A percentile compares a stretch with the other conserved stretches of the same genome.
Evolutionary conservation across 2,113 vertebrate species (phyloP).

Genomic region (Baryphthengus martii): DNA sequence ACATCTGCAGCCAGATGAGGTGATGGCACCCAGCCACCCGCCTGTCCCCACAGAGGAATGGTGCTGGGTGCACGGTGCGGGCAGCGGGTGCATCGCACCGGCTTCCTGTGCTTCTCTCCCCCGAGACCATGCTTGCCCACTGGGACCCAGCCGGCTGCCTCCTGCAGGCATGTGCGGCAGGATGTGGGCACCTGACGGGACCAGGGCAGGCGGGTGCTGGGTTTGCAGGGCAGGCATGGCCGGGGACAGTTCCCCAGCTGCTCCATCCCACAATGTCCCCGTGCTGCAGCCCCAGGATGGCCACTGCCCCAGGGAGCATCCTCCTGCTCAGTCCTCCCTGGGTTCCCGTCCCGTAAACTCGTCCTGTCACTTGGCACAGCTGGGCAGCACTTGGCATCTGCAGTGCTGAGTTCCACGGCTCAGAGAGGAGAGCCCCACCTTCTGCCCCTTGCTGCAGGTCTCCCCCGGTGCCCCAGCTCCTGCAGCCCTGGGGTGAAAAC

Average conservation of each 20-base stretch:
- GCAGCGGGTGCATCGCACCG: background rate
- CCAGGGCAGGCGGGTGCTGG: fast-evolving
- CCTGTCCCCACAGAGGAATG: conserved; percentile 2
- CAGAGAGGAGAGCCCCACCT: fast-evolving
- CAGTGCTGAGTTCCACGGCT: background rate
- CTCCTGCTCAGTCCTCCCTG: background rate
- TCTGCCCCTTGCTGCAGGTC: fast-evolving
- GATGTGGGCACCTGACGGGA: background rate
- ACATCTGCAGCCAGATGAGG: background rate
- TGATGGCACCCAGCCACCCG: background rate
- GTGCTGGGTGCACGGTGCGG: background rate
- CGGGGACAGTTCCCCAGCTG: background rate
- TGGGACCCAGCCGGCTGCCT: fast-evolving
- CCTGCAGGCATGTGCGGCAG: fast-evolving
- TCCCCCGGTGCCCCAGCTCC: background rate
- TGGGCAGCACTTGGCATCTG: background rate
- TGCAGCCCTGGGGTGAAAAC: background rate
- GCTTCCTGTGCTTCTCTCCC: background rate
- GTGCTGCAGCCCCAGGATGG: background rate
- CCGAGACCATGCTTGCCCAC: fast-evolving
- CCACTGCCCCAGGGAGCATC: background rate
- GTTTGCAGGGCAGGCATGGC: background rate
- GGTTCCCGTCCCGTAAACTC: background rate
- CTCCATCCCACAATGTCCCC: background rate
- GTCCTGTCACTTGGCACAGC: background rate